Evolutionary conservation across 2,113 vertebrate genomes (phyloP).

Genomic region (Gymnarchus niloticus): DNA sequence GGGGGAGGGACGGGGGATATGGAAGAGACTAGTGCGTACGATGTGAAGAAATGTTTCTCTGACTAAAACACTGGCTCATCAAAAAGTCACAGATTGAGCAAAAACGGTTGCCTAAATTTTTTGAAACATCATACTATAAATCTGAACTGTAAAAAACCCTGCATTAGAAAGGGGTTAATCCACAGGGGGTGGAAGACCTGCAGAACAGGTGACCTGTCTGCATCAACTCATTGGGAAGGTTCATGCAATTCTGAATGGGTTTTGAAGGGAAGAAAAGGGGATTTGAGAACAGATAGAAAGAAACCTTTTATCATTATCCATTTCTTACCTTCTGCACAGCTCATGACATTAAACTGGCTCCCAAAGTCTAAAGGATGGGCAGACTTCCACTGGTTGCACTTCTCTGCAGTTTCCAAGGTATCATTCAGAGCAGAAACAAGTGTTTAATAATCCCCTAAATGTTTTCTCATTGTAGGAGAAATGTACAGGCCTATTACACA

Average conservation of each 20-base stretch:
- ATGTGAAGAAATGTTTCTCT: neutral
- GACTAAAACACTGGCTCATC: slow-evolving; percentile 29
- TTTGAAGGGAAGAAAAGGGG: too few relatives aligned
- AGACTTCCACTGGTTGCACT: slow-evolving; percentile 58
- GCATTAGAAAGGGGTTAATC: neutral
- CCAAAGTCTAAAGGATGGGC: slow-evolving; percentile 59
- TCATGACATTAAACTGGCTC: slow-evolving; percentile 43
- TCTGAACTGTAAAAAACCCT: neutral
- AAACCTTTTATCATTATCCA: slow-evolving; percentile 35
- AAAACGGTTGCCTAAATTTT: neutral
- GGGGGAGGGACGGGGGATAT: neutral
- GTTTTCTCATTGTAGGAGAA: slow-evolving; percentile 50
- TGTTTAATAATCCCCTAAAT: slow-evolving; percentile 54
- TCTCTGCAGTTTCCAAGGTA: slow-evolving; percentile 70
- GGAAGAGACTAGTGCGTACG: slow-evolving; percentile 39
- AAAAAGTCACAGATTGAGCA: neutral
- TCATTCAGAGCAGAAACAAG: slow-evolving; percentile 43
- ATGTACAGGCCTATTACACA: neutral
- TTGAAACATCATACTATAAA: neutral
- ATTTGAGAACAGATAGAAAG: neutral
- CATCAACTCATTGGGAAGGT: neutral
- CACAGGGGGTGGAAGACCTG: neutral
- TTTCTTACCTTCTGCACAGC: slow-evolving; percentile 52
- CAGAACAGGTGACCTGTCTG: neutral
- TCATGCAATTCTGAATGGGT: neutral